These are phyloP conservation scores for Grammomys dolichurus DNA, from an alignment of 2,113 vertebrate genomes.

Conservation along the genomic window DNA sequence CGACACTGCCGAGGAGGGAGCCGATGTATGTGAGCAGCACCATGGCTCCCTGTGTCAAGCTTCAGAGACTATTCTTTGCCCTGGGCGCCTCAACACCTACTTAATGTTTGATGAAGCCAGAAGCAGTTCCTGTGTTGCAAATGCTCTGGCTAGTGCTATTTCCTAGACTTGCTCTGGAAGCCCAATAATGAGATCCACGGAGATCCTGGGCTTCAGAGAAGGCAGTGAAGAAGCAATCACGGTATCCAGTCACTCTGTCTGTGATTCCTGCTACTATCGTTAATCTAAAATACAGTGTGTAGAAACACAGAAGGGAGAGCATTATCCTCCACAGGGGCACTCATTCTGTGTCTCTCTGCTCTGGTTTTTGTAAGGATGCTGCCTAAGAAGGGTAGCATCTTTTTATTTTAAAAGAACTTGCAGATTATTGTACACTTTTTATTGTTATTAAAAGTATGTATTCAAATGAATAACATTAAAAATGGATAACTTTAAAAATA, in stretches of 20 bases:
- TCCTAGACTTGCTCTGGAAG: neutral
- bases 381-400: neutral
- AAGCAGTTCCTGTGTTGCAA: neutral
- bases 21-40: neutral
- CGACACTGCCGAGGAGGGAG: neutral
- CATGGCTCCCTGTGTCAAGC: neutral
- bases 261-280: neutral
- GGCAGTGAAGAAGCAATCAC: neutral
- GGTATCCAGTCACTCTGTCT: neutral
- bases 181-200: conserved; percentile 22
- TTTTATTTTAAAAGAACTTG: neutral
- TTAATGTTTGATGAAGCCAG: neutral
- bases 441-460: neutral
- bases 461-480: neutral
- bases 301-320: neutral
- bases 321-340: neutral
- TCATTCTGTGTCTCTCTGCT: neutral
- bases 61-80: neutral
- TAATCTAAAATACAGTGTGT: neutral
- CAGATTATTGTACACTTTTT: neutral
- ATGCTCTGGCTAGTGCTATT: neutral
- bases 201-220: neutral
- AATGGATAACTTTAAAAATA: neutral
- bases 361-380: neutral
- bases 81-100: neutral